Evolutionary conservation across 2,113 vertebrate species (phyloP).

Genomic region (Eulemur rufifrons): DNA sequence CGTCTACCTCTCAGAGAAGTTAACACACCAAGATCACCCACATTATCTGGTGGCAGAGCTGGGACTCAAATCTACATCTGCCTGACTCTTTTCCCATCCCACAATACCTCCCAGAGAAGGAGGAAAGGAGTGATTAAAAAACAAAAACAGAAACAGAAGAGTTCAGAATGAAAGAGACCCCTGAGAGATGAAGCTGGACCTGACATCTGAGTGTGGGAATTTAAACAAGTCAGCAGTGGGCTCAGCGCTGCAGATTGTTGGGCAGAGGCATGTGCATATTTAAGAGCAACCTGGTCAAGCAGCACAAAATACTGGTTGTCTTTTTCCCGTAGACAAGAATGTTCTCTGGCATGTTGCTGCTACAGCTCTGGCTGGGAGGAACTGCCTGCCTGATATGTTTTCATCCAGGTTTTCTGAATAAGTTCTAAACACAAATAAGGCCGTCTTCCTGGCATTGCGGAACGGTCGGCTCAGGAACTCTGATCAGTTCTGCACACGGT

Average conservation of each 20-base stretch:
- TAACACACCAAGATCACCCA: not conserved
- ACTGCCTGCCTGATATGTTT: not conserved
- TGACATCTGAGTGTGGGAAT: not conserved
- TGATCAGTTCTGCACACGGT: not conserved
- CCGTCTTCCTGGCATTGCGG: not conserved
- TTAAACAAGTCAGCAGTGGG: not conserved
- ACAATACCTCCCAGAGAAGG: not conserved
- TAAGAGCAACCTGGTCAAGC: not conserved
- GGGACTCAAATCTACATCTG: not conserved
- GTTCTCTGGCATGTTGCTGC: not conserved
- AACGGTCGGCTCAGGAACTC: not conserved
- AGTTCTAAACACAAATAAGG: not conserved
- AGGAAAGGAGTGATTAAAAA: not conserved
- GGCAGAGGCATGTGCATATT: not conserved
- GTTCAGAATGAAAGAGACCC: not conserved
- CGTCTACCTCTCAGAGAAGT: not conserved
- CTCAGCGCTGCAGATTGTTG: rapidly evolving
- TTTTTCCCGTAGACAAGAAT: not conserved
- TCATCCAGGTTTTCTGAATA: not conserved
- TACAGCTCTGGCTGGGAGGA: not conserved
- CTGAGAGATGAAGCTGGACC: not conserved
- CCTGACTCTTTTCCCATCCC: not conserved
- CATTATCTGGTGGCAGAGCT: not conserved
- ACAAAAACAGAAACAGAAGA: not conserved
- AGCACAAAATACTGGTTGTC: not conserved